These are phyloP conservation scores for Onychostruthus taczanowskii DNA, from an alignment of 2,113 vertebrate genomes.

Conservation along the genomic window DNA sequence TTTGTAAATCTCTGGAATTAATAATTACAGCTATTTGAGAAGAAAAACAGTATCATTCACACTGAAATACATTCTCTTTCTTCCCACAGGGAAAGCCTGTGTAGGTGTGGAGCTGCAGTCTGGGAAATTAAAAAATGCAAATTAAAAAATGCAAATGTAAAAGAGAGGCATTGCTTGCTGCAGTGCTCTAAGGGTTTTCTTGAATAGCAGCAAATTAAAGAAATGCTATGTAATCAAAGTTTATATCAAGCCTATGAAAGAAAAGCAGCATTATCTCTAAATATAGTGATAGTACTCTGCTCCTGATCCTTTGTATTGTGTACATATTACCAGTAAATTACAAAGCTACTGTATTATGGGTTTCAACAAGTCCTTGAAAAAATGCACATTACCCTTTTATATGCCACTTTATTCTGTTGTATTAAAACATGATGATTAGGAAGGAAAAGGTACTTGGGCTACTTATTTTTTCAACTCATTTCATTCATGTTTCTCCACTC, in stretches of 20 bases:
- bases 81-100: conserved; percentile 66
- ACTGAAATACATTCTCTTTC: conserved; percentile 70
- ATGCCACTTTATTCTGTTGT: conserved; percentile 49
- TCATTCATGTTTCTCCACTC: conserved; percentile 8
- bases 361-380: conserved; percentile 50
- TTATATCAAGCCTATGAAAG: conserved; percentile 76
- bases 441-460: conserved; percentile 33
- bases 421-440: conserved; percentile 70
- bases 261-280: conserved; percentile 72
- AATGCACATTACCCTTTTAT: conserved; percentile 24
- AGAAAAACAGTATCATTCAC: conserved; percentile 70
- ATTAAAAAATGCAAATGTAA: conserved; percentile 78
- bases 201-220: conserved; percentile 80
- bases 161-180: conserved; percentile 64
- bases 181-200: conserved; percentile 74
- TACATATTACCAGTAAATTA: conserved; percentile 39
- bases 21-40: conserved; percentile 64
- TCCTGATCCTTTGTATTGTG: conserved; percentile 43
- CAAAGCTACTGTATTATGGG: background rate
- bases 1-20: conserved; percentile 56
- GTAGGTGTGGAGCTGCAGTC: conserved; percentile 72
- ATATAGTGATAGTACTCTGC: conserved; percentile 54
- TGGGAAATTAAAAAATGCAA: conserved; percentile 82
- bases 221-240: conserved; percentile 81
- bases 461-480: background rate